These are phyloP conservation scores for Lepidurus arcticus DNA, from an alignment of 1,140 invertebrate genomes.

Conservation along the genomic window DNA sequence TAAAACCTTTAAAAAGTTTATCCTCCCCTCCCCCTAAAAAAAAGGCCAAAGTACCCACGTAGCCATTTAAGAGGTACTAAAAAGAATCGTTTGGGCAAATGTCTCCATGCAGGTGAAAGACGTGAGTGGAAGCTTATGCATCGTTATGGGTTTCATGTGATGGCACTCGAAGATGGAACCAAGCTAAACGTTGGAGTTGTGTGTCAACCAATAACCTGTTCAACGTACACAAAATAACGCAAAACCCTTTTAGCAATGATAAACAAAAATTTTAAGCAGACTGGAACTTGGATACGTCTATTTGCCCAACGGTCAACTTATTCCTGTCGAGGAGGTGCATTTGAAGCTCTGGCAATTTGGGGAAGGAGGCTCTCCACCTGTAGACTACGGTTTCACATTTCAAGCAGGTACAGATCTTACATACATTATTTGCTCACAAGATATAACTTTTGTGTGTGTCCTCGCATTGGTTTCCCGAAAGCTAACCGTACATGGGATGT, in stretches of 20 bases:
- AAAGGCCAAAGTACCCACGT: not conserved
- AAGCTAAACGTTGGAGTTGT: conserved; percentile 57
- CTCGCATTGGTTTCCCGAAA: not conserved
- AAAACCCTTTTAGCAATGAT: not conserved
- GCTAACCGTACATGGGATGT: conserved; percentile 39
- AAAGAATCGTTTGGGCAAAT: not conserved
- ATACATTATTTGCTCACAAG: too few relatives aligned
- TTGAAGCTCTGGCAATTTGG: conserved; percentile 59
- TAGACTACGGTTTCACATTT: conserved; percentile 57
- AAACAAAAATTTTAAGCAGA: conserved; percentile 43
- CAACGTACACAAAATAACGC: conserved; percentile 48
- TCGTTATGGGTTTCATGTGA: conserved; percentile 63
- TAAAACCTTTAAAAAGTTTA: conserved; percentile 21
- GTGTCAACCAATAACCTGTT: conserved; percentile 58
- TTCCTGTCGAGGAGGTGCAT: conserved; percentile 55
- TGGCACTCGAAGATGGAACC: conserved; percentile 57
- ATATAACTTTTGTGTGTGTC: not conserved
- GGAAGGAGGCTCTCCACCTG: conserved; percentile 57
- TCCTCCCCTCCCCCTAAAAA: not conserved
- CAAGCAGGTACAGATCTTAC: conserved; percentile 47
- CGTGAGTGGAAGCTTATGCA: conserved; percentile 65
- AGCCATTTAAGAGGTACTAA: not conserved
- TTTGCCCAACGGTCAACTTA: conserved; percentile 51
- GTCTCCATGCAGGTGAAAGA: conserved; percentile 49
- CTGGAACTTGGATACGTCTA: conserved; percentile 59